These are phyloP conservation scores for Dufourea novaeangliae DNA, from an alignment of 1,140 invertebrate genomes.

Conservation along the genomic window DNA sequence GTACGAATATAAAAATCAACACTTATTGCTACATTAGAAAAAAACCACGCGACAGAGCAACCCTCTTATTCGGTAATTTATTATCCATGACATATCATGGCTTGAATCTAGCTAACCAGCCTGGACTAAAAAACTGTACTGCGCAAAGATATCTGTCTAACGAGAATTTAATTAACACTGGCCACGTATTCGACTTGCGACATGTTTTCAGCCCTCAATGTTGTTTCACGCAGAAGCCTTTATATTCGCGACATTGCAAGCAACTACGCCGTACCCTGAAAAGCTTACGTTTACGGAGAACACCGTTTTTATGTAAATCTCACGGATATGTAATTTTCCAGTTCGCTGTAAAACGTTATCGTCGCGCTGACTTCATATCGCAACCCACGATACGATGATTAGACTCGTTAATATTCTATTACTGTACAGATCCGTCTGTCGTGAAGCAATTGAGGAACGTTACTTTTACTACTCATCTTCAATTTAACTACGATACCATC, in stretches of 20 bases:
- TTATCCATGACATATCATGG: slow-evolving; percentile 22
- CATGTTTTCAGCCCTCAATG: background rate
- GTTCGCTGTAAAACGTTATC: slow-evolving; percentile 6
- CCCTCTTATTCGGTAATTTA: background rate
- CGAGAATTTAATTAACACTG: slow-evolving; percentile 58
- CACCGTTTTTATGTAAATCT: slow-evolving; percentile 46
- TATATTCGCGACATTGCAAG: slow-evolving; percentile 8
- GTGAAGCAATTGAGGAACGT: background rate
- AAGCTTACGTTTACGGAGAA: slow-evolving; percentile 18
- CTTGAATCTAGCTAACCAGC: background rate
- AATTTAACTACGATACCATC: background rate
- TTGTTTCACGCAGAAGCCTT: background rate
- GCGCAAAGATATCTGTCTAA: slow-evolving; percentile 14
- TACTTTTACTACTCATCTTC: too few species aligned
- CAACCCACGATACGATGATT: background rate
- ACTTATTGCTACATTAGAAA: slow-evolving; percentile 18
- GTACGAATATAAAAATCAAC: too few species aligned
- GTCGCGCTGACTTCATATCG: background rate
- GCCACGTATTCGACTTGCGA: slow-evolving; percentile 1
- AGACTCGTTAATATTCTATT: background rate
- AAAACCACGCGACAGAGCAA: background rate
- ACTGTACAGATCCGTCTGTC: background rate
- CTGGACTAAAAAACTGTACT: slow-evolving; percentile 22
- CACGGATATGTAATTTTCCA: slow-evolving; percentile 24
- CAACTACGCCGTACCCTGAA: slow-evolving; percentile 43